Evolutionary conservation across 2,888 invertebrate genomes (phyloP).

Genomic region (Hydrotaea cyrtoneurina): DNA sequence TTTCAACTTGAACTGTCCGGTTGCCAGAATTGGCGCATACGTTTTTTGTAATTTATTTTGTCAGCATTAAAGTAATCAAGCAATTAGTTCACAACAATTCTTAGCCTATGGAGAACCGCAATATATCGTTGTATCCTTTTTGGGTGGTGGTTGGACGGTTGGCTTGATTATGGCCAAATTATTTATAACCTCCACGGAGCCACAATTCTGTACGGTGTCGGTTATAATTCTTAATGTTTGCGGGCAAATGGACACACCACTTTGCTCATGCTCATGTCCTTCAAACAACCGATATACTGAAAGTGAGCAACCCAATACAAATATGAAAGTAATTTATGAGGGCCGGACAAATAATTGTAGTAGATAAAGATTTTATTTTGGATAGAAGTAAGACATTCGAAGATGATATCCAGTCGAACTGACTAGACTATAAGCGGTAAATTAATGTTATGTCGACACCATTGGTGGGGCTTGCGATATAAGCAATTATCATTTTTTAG

Average conservation of each 20-base stretch:
- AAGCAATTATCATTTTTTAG: no score
- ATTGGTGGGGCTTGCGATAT: no score
- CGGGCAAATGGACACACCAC: background rate
- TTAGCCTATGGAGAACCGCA: background rate
- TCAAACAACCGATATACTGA: background rate
- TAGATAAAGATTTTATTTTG: no score
- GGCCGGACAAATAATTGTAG: no score
- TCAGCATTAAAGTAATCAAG: background rate
- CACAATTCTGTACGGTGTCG: conserved; percentile 53
- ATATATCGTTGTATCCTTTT: background rate
- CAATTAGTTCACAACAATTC: background rate
- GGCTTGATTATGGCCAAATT: conserved; percentile 40
- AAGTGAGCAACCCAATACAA: no score
- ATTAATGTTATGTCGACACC: no score
- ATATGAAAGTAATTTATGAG: no score
- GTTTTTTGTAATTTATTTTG: background rate
- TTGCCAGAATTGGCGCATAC: background rate
- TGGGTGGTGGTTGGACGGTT: background rate
- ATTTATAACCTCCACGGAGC: conserved; percentile 57
- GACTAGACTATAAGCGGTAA: no score
- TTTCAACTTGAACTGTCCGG: background rate
- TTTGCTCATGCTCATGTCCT: no score
- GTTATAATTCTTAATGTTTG: conserved; percentile 47
- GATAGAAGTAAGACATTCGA: no score
- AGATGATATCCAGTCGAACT: no score